Evolutionary conservation across 1,140 invertebrate species (phyloP).

Genomic region (Zaprionus africanus): DNA sequence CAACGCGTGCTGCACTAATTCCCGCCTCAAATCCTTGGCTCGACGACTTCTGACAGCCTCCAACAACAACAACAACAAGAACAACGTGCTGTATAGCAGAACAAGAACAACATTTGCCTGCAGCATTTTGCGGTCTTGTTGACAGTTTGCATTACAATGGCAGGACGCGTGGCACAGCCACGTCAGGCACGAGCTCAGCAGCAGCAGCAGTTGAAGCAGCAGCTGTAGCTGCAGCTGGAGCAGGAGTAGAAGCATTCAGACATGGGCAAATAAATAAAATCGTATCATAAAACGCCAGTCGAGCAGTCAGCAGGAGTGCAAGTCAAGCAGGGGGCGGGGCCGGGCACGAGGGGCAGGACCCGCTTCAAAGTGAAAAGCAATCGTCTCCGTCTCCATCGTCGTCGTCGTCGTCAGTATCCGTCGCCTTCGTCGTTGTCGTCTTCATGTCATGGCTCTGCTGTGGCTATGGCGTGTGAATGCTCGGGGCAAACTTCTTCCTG

Average conservation of each 20-base stretch:
- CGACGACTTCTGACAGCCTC: slow-evolving; percentile 46
- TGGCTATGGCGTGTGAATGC: slow-evolving; percentile 78
- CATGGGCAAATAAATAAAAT: slow-evolving; percentile 77
- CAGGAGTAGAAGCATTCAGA: slow-evolving; percentile 23
- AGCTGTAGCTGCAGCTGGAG: not conserved
- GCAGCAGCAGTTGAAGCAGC: slow-evolving; percentile 1
- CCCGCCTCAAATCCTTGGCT: slow-evolving; percentile 48
- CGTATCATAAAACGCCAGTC: slow-evolving; percentile 71
- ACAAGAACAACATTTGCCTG: slow-evolving; percentile 56
- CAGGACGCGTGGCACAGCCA: slow-evolving; percentile 59
- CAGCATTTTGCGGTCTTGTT: slow-evolving; percentile 69
- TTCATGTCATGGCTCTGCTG: slow-evolving; percentile 68
- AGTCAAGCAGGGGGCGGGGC: not conserved
- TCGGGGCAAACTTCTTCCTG: slow-evolving; percentile 62
- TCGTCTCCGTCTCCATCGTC: slow-evolving; percentile 63
- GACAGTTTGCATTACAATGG: slow-evolving; percentile 78
- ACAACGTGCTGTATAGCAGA: slow-evolving; percentile 31
- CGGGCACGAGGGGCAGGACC: slow-evolving; percentile 13
- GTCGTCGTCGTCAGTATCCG: slow-evolving; percentile 9
- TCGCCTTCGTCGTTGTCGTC: slow-evolving; percentile 44
- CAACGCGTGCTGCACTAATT: slow-evolving; percentile 64
- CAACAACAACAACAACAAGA: slow-evolving; percentile 37
- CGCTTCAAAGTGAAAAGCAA: slow-evolving; percentile 72
- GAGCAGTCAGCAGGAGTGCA: slow-evolving; percentile 20
- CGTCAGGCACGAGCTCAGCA: too few relatives aligned